Evolutionary conservation across 1,140 invertebrate species (phyloP), one percentile per base, ranked within the genome.

Genomic region (Whitmania pigra): DNA sequence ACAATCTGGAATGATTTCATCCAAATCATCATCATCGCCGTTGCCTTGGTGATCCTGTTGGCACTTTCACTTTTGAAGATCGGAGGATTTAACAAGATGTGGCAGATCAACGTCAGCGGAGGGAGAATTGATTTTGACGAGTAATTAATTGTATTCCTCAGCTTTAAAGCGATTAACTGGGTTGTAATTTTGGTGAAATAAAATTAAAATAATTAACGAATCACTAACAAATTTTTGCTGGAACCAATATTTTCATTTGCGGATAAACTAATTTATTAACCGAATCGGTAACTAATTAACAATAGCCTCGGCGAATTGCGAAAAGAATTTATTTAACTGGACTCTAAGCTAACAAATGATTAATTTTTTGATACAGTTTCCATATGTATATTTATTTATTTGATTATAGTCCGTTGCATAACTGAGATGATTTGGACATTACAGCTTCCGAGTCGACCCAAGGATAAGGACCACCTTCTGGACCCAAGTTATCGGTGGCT

Each of bases 401-500:
- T n/a, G n/a, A n/a, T n/a, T n/a, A n/a, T n/a, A n/a, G n/a, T n/a
- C n/a, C n/a, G n/a, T n/a, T n/a, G n/a, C n/a, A n/a, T n/a, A n/a
- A n/a, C n/a, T n/a, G n/a, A n/a, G n/a, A n/a, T n/a, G n/a, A n/a
- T n/a, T n/a, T n/a, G n/a, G n/a, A n/a, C n/a, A n/a, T n/a, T n/a
- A n/a, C 73, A 92, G 89, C 79, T 86, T 90, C 79, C 85, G 88
- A 79, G 81, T 87, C 0, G 86, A 86, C 79, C 89, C 88, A 0
- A 89, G 88, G 0, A 86, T 87, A 1, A 84, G 91, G 25, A 90
- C 93, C 77, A 91, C 89, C 20, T 89, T 93, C 77, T 94, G 90
- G 86, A 89, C 89, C 7, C 86, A 93, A 25, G 85, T 89, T 7
- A 84, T 94, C 71, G 91, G 91, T 25, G 90, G 90, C 0, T 88